These are phyloP conservation scores for Cantharis rustica DNA, from an alignment of 2,888 invertebrate species.

Conservation along the genomic window DNA sequence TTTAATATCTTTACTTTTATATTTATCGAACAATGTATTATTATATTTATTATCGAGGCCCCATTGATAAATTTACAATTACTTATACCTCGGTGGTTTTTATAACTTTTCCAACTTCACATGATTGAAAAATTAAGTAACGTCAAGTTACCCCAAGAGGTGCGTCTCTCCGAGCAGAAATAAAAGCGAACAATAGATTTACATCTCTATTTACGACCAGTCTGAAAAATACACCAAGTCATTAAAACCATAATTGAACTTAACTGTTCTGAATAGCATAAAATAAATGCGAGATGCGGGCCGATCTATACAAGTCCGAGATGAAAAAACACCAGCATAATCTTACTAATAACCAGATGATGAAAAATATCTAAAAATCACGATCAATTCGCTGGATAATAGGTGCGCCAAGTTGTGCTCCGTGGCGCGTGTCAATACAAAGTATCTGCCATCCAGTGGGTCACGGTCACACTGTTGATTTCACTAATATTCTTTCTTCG, in stretches of 20 bases:
- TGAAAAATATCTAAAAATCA: background rate
- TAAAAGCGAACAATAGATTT: background rate
- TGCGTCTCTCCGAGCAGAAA: background rate
- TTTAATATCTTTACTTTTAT: background rate
- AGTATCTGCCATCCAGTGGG: constrained; percentile 23
- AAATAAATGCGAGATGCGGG: background rate
- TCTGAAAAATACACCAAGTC: background rate
- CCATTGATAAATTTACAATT: background rate
- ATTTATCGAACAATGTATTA: background rate
- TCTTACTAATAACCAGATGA: background rate
- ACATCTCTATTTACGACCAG: background rate
- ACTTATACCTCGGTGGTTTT: background rate
- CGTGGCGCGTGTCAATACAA: constrained; percentile 27
- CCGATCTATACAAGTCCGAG: background rate
- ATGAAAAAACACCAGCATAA: background rate
- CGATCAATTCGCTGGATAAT: constrained; percentile 14
- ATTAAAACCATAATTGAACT: background rate
- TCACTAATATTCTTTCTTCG: constrained; percentile 28
- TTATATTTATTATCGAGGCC: background rate
- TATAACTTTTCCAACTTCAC: background rate
- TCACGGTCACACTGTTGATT: constrained; percentile 26
- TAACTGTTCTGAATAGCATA: background rate
- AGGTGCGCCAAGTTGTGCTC: constrained; percentile 33
- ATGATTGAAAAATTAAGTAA: background rate
- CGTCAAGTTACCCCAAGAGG: background rate